phyloP scores from a whole-genome alignment of 2,797 vertebrate genomes.

The Synanceia verrucosa region DNA sequence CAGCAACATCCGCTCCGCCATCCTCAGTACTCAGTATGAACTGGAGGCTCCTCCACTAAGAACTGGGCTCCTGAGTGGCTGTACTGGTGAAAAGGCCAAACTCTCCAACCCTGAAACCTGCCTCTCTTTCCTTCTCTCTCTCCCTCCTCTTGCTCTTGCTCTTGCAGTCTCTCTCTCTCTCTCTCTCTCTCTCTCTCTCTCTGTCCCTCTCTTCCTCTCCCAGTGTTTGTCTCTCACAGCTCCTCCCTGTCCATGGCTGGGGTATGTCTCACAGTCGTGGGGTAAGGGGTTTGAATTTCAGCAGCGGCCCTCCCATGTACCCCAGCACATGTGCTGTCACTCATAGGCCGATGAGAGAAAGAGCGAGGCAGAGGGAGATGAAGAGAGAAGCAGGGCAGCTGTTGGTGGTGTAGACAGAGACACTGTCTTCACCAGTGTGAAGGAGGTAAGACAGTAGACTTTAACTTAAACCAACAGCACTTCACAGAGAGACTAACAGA shows the following conservation, averaged over 20 bases:
- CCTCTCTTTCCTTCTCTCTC: slow-evolving; percentile 36
- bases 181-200: slow-evolving; percentile 36
- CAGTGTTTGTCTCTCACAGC: slow-evolving; percentile 66
- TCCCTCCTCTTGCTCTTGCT: slow-evolving; percentile 36
- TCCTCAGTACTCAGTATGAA: slow-evolving; percentile 58
- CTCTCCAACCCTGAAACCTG: slow-evolving; percentile 41
- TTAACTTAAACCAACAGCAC: slow-evolving; percentile 3
- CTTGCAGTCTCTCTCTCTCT: slow-evolving; percentile 26
- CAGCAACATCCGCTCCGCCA: slow-evolving; percentile 65
- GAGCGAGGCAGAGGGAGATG: slow-evolving; percentile 35
- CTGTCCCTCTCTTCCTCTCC: slow-evolving; percentile 53
- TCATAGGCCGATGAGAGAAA: slow-evolving; percentile 56
- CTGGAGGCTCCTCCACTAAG: slow-evolving; percentile 4
- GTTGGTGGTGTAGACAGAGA: slow-evolving; percentile 66
- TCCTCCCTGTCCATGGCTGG: slow-evolving; percentile 75
- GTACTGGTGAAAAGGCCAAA: slow-evolving; percentile 41
- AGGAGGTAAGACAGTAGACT: slow-evolving; percentile 18
- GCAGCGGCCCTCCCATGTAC: slow-evolving; percentile 72
- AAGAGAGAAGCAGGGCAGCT: slow-evolving; percentile 77
- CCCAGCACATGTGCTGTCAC: slow-evolving; percentile 84
- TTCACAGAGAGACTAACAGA: background rate
- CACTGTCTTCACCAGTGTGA: slow-evolving; percentile 35
- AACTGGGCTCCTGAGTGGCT: slow-evolving; percentile 26
- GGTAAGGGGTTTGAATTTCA: slow-evolving; percentile 78
- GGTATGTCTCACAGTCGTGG: slow-evolving; percentile 72